Evolutionary conservation across 2,888 invertebrate genomes (phyloP).

Genomic region (Ferdinandea cuprea): DNA sequence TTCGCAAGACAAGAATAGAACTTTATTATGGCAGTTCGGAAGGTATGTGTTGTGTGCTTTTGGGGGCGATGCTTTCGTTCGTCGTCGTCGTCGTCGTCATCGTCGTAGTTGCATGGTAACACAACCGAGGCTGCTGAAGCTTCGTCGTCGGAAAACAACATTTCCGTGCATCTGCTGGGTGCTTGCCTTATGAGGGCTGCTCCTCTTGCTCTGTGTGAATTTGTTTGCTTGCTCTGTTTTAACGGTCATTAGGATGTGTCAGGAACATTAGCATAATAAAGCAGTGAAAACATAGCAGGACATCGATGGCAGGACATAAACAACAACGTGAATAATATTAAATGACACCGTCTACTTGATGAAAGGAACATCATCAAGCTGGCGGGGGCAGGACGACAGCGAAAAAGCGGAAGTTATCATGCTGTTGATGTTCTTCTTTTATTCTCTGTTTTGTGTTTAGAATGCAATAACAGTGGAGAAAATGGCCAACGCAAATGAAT

Average conservation of each 20-base stretch:
- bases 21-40: slow-evolving; percentile 72
- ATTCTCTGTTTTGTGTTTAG: slow-evolving; percentile 27
- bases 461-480: slow-evolving; percentile 40
- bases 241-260: slow-evolving; percentile 74
- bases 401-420: slow-evolving; percentile 60
- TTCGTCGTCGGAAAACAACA: slow-evolving; percentile 65
- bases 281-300: slow-evolving; percentile 74
- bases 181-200: slow-evolving; percentile 37
- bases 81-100: too few species aligned
- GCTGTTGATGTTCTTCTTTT: slow-evolving; percentile 37
- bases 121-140: slow-evolving; percentile 43
- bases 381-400: slow-evolving; percentile 16
- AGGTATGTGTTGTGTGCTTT: slow-evolving; percentile 69
- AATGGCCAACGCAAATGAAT: slow-evolving; percentile 41
- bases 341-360: slow-evolving; percentile 70
- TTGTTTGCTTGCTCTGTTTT: slow-evolving; percentile 69
- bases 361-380: slow-evolving; percentile 58
- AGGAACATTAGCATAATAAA: slow-evolving; percentile 76
- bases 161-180: slow-evolving; percentile 71
- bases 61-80: slow-evolving; percentile 55
- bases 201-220: slow-evolving; percentile 25
- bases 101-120: slow-evolving; percentile 49
- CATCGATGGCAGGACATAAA: slow-evolving; percentile 75
- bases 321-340: slow-evolving; percentile 73
- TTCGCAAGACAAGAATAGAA: slow-evolving; percentile 70